Evolutionary conservation across 1,140 invertebrate genomes (phyloP).

Genomic region (Nasonia giraulti): DNA sequence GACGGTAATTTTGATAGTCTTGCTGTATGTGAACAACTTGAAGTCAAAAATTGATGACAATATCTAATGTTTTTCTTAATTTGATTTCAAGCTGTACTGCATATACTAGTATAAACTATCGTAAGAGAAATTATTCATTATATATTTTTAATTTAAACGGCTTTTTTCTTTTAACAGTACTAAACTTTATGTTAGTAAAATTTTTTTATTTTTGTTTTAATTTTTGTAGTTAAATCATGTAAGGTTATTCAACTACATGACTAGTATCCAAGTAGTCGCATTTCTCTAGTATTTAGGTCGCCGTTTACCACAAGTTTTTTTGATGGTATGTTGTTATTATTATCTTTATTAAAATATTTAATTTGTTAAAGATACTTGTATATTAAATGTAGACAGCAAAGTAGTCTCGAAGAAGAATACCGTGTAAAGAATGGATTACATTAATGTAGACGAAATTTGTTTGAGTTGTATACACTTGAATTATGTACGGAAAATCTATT

Average conservation of each 20-base stretch:
- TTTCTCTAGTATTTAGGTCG: slow-evolving; percentile 24
- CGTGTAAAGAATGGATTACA: slow-evolving; percentile 21
- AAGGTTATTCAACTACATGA: neutral
- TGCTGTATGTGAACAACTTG: slow-evolving; percentile 4
- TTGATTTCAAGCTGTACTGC: slow-evolving; percentile 8
- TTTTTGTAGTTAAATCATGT: slow-evolving; percentile 12
- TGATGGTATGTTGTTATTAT: slow-evolving; percentile 49
- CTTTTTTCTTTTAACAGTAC: neutral
- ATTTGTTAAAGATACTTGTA: slow-evolving; percentile 43
- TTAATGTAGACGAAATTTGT: neutral
- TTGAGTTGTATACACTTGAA: neutral
- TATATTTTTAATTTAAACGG: neutral
- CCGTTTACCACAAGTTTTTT: slow-evolving; percentile 20
- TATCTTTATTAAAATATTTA: slow-evolving; percentile 54
- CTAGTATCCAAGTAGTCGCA: slow-evolving; percentile 6
- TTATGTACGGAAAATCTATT: neutral
- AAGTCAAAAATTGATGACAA: neutral
- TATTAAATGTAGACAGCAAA: slow-evolving; percentile 12
- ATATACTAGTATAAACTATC: neutral
- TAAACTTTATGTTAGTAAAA: slow-evolving; percentile 11
- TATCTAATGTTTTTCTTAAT: neutral
- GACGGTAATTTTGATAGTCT: slow-evolving; percentile 18
- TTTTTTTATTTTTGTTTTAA: slow-evolving; percentile 2
- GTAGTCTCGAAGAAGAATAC: neutral
- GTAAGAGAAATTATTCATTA: neutral